Evolutionary conservation across 2,797 vertebrate genomes (phyloP), one percentile per base, ranked within the genome.

Genomic region (Aulostomus chinensis): DNA sequence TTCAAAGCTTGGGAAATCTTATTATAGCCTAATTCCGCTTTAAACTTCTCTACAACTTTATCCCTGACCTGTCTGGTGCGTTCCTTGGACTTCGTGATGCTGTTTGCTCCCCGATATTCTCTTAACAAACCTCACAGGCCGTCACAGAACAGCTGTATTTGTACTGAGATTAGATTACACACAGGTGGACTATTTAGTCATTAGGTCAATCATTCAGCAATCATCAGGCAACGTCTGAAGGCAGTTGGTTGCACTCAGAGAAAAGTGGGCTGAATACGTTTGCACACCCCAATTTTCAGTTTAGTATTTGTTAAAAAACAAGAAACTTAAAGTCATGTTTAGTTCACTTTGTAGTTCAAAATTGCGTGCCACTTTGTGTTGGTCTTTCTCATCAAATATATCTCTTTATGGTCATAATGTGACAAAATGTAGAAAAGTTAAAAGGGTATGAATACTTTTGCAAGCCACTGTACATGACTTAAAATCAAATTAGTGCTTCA

Each of bases 101-200:
- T 11, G 20, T 36, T n/a, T 49, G 24, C 21, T 18, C 10, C 22
- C 10, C 9, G 26, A 26, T 36, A 13, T 31, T 32, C 28, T 43
- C 26, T 18, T 4, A 33, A 47, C n/a, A 21, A 25, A 33, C 18
- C 28, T 14, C 32, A 20, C 9, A 38, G 16, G 7, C 15, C 11
- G 3, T 38, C 24, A 38, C 25, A 26, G 11, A 50, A 13, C 35
- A 20, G 20, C n/a, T 25, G n/a, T 17, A 40, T 39, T 31, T 31
- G 2, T 15, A 31, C 48, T 52, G 35, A 31, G 17, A 52, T 32
- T 21, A 22, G 7, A 52, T 46, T 45, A 45, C 15, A 45, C 14
- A 43, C 25, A 43, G 11, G 18, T 22, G 17, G 42, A 32, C 16
- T 14, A 5, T 21, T 9, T 46, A n/a, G n/a, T n/a, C n/a, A n/a